Evolutionary conservation across 2,113 vertebrate species (phyloP), one percentile per base, ranked within the genome.

Genomic region (Chaetops frenatus): DNA sequence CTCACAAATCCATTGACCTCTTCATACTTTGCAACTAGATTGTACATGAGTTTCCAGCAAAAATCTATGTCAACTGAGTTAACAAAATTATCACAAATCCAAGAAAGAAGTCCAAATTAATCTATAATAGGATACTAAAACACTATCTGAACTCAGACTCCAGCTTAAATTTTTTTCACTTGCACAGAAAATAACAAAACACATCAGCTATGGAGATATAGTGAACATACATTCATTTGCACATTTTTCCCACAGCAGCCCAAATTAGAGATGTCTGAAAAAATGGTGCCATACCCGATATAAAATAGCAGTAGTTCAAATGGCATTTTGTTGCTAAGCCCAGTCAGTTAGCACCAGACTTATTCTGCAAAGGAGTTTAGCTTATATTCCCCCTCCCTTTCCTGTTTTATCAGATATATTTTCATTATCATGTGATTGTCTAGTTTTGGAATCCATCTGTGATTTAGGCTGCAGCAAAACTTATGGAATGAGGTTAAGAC

Each of bases 301-400:
- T 13, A 56, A 84, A 48, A 60, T 6, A 80, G 12, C 7, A 33
- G 9, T 40, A 21, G 7, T 27, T 67, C 66, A 72, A 48, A 65
- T 5, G 7, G 2, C 2, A 18, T 78, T 83, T 80, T 58, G 10
- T 53, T 77, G 10, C 47, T 61, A 58, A 90, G 4, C 2, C 23
- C 17, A 62, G 16, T 2, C 21, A n/a, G 8, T 25, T 57, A 79
- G 14, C 61, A n/a, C 45, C 24, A 82, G 28, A 8, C 3, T 73
- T 62, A 45, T 57, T 73, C 22, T 90, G 7, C 10, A 44, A 27
- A 81, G 15, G 10, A 76, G 3, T 48, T 67, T 24, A 19, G 7
- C 4, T 66, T 54, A 5, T 40, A 65, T 33, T 53, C 6, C 6
- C 2, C 3, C 3, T 8, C 8, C 0, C 31, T 67, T 67, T 44